Evolutionary conservation across 1,140 invertebrate genomes (phyloP), one percentile per base, ranked within the genome.

Genomic region (Dendroctonus valens): DNA sequence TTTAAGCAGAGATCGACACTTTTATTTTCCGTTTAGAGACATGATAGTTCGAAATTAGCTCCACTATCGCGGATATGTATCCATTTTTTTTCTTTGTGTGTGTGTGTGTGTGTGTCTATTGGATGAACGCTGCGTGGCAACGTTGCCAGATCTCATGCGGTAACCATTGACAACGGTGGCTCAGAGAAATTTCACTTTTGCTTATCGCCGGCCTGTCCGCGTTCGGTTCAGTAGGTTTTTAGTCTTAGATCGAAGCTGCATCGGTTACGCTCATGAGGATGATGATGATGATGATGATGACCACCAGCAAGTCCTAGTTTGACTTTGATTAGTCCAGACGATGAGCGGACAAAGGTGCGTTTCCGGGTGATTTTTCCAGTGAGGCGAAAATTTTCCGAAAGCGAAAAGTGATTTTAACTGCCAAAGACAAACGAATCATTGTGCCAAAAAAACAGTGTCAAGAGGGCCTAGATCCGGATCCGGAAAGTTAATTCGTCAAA

Each of bases 401-500:
- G 26, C 26, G 26, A 26, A n/a, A n/a, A 26, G 26, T 26, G 26
- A 26, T 26, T 26, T 26, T 26, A 26, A 26, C 26, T 26, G 26
- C 26, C 26, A 26, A 26, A 26, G 26, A 26, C 26, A 26, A 26
- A 26, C 26, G 26, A 26, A 26, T 26, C 3, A 26, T 26, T 26
- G 26, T 26, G 26, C 26, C 26, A 26, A 26, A 26, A 26, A 26
- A 26, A 26, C 26, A 26, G 26, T 26, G 26, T 26, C 26, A 26
- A 26, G 26, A 26, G 26, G 26, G 26, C 26, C 26, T 26, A 26
- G 26, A 26, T 26, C 26, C 26, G 26, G 26, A 26, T 26, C 26
- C 26, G 26, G 26, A 26, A 26, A 26, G 26, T 26, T 26, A 26
- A 2, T 11, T 40, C 40, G 51, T 69, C 77, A 81, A 82, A 77